A percentile compares a stretch with the other conserved stretches of the same genome.
These are phyloP conservation scores for Macropus fuliginosus DNA, from an alignment of 2,797 vertebrate genomes.

Conservation along the genomic window DNA sequence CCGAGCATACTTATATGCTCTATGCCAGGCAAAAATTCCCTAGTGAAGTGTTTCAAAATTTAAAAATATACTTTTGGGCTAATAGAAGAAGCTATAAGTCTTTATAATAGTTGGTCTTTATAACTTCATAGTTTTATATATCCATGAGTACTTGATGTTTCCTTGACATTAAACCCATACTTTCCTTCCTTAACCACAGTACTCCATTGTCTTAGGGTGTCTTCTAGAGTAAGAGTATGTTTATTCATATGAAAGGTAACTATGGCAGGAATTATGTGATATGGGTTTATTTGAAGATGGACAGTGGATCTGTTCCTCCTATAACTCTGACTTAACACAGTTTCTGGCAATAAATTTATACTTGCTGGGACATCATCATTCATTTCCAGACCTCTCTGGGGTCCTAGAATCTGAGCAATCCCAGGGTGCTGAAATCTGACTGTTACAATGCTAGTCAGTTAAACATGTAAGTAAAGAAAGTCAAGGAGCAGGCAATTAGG, in stretches of 20 bases:
- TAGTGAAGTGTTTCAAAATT: neutral
- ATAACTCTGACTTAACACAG: neutral
- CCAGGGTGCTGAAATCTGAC: neutral
- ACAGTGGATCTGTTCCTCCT: neutral
- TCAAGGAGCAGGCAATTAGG: neutral
- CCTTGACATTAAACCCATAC: too few relatives aligned
- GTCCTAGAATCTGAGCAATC: neutral
- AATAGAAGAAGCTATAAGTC: neutral
- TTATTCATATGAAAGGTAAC: neutral
- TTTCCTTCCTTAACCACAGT: too few relatives aligned
- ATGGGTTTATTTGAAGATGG: neutral
- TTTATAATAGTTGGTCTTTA: neutral
- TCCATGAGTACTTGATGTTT: too few relatives aligned
- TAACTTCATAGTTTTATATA: neutral
- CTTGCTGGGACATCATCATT: neutral
- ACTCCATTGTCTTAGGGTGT: neutral
- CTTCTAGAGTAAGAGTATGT: neutral
- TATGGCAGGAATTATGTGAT: neutral
- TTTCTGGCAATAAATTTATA: neutral
- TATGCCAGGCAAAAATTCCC: neutral
- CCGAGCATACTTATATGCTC: neutral
- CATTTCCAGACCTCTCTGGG: neutral
- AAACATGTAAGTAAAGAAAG: neutral
- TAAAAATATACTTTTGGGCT: neutral
- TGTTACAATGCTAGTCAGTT: neutral